Base-by-base conservation (phyloP, 2,888 invertebrate genomes). In the Apotomis capreana region DNA sequence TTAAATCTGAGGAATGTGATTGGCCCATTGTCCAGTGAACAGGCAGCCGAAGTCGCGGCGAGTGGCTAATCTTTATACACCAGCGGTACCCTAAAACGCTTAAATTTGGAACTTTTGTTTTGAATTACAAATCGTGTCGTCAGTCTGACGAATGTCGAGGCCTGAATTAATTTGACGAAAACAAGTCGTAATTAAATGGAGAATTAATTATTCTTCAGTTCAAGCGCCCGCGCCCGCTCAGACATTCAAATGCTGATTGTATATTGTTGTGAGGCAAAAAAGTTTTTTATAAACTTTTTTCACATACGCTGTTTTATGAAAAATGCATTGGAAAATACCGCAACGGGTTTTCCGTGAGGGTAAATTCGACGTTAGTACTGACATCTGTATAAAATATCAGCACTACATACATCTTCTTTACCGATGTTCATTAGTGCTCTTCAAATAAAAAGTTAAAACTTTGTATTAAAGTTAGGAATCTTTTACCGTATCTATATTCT, bases 181-280 rank as follows among this genome's bases (percentile, higher is more conserved):
- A 84, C 85, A 85, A 83, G 80, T 82, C 84, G 83, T 84, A 88
- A 90, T 89, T 89, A 87, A 85, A 89, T 84, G 81, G 83, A 79
- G 84, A 84, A 87, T 87, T 82, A 87, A 85, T 86, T 85, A 73
- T 68, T 74, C 74, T 68, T 67, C 75, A 75, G 74, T 70, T 75
- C 72, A 62, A 68, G 71, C 49, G 71, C 46, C 78, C 79, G 71
- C 49, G 71, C 46, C 78, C 79, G 80, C 83, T 83, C 84, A 84
- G 85, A 83, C 84, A 84, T 84, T 83, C 79, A 83, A 83, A 84
- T 85, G 74, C 74, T 76, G 78, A 78, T 78, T 78, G 79, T 77
- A 77, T 77, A 79, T 78, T 76, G 76, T 61, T 62, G 3, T 62
- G 37, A 36, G 26, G 59, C 13, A 40, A 55, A 44, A 26, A 26